Evolutionary conservation across 2,888 invertebrate species (phyloP), one percentile per base, ranked within the genome.

Genomic region (Pristionchus maxplancki): DNA sequence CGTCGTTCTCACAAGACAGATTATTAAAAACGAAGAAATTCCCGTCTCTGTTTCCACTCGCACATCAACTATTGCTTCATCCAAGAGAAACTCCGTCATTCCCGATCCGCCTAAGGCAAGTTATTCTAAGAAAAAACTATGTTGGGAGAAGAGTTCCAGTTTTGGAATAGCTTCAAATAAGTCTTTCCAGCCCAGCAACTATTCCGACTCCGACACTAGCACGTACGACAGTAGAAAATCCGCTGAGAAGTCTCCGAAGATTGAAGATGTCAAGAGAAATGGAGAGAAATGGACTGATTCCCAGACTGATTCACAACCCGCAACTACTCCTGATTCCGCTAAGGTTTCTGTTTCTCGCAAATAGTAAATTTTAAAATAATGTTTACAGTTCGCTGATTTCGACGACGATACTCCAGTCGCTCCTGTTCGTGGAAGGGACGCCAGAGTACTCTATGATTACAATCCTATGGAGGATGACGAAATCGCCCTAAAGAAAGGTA

Each of bases 1-100:
- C 15, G 93, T 92, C 20, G 90, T 92, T n/a, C 90, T 93, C 9
- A 93, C 91, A 3, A 58, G 92, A n/a, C 93, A 93, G 44, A 87
- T 88, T 24, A 99, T 96, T 98, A 99, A 96, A 98, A 98, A 96
- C 98, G 98, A 96, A 98, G 98, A 98, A 98, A 98, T 96, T 98
- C 99, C 96, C 98, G 98, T 88, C 98, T 98, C 95, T 97, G 98
- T 95, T 97, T 97, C 95, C 99, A 99, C 53, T 99, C 40, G 44
- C 44, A 28, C 78, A 9, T 78, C 78, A 0, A 48, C 44, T n/a
- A 78, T 48, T 31, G 58, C 9, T n/a, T 34, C 83, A 20, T 50
- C 50, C 20, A 83, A 58, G 34, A 28, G 53, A 37, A 82, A 83
- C 24, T 53, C 83, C 1, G 44, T 83, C 8, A 40, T 53, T 53